Percentiles rank a stretch among this genome's conserved stretches.
Evolutionary conservation across 1,140 invertebrate genomes (phyloP).

Genomic region (Megalonaias nervosa): DNA sequence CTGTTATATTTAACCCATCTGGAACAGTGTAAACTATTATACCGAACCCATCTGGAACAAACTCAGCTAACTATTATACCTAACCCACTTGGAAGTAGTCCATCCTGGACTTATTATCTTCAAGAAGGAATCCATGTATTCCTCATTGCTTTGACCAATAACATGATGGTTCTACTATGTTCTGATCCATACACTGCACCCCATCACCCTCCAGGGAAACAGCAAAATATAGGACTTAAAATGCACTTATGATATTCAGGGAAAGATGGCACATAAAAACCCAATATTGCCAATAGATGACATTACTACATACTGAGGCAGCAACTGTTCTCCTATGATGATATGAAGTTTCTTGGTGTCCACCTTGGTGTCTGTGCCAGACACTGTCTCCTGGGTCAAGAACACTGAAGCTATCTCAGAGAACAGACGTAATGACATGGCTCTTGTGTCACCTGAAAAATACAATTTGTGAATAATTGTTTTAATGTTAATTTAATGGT

Average conservation of each 20-base stretch:
- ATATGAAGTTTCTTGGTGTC: constrained; percentile 54
- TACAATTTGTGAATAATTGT: constrained; percentile 4
- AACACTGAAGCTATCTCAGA: constrained; percentile 66
- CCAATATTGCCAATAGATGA: too few species aligned
- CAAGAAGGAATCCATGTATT: too few species aligned
- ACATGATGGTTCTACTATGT: too few species aligned
- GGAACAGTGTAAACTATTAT: too few species aligned
- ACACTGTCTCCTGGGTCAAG: constrained; percentile 60
- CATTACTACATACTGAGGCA: constrained; percentile 63
- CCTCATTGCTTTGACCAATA: too few species aligned
- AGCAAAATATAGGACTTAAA: neutral
- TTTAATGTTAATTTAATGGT: too few species aligned
- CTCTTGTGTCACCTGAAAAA: constrained; percentile 61
- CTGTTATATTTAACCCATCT: too few species aligned
- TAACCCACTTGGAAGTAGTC: too few species aligned
- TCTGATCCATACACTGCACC: neutral
- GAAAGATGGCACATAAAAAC: neutral
- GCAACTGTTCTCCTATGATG: constrained; percentile 60
- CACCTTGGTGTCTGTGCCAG: constrained; percentile 35
- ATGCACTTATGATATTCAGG: neutral
- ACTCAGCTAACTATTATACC: too few species aligned
- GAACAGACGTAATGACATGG: constrained; percentile 61
- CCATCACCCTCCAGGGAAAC: constrained; percentile 1
- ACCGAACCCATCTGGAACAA: too few species aligned
- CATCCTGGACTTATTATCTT: too few species aligned